A percentile compares a stretch with the other conserved stretches of the same genome.
Evolutionary conservation across 2,797 vertebrate genomes (phyloP).

Genomic region (Lagocephalus sceleratus): DNA sequence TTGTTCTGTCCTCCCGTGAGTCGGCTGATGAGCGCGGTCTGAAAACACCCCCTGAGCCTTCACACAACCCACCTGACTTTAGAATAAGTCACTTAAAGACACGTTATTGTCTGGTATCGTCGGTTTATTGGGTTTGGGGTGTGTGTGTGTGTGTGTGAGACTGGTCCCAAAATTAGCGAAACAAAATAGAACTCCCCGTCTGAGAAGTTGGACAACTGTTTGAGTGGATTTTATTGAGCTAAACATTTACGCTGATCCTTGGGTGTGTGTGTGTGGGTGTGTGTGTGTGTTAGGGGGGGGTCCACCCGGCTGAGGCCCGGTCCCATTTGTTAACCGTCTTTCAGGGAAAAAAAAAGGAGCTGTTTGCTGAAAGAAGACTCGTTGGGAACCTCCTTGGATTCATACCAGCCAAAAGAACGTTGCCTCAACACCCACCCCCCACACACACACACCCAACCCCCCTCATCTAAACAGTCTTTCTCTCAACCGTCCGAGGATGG

Average conservation of each 20-base stretch:
- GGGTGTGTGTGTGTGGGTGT: no score
- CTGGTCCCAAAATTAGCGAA: no score
- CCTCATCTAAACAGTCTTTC: constrained; percentile 15
- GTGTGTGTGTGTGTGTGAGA: no score
- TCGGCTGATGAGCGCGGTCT: constrained; percentile 12
- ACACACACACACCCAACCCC: constrained; percentile 13
- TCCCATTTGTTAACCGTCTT: neutral
- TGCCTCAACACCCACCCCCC: neutral
- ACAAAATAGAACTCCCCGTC: no score
- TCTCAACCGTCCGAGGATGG: constrained; percentile 28
- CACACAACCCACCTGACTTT: no score
- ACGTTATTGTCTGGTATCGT: no score
- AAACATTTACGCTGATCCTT: no score
- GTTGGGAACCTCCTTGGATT: constrained; percentile 16
- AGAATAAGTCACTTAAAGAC: no score
- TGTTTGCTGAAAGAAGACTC: constrained; percentile 16
- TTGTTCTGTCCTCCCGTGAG: constrained; percentile 28
- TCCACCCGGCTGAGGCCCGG: neutral
- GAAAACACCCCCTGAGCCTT: constrained; percentile 11
- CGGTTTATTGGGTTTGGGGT: no score
- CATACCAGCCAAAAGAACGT: neutral
- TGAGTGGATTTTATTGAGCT: no score
- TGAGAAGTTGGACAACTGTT: no score
- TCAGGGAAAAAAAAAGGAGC: constrained; percentile 24
- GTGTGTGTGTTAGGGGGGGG: no score